phyloP scores from a whole-genome alignment of 2,113 vertebrate species.

The Origma solitaria region DNA sequence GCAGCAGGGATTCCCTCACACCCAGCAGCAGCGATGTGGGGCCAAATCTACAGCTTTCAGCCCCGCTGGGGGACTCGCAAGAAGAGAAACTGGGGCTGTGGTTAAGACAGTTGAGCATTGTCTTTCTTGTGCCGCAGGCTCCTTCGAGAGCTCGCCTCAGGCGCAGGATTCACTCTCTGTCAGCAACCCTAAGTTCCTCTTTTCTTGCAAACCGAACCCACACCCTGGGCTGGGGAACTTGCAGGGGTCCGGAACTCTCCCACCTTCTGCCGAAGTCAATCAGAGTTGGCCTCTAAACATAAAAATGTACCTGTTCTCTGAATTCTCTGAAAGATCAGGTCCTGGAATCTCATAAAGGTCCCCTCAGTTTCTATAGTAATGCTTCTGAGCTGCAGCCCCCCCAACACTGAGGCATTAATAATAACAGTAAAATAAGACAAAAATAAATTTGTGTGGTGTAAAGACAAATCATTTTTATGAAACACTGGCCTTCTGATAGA shows the following conservation, averaged over 20 bases:
- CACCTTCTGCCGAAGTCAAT: not conserved
- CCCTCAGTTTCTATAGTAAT: not conserved
- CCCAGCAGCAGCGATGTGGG: not conserved
- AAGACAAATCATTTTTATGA: not conserved
- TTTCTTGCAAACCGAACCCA: not conserved
- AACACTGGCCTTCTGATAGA: not conserved
- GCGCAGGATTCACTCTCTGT: not conserved
- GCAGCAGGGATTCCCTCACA: not conserved
- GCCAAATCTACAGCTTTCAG: fast-evolving
- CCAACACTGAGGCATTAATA: not conserved
- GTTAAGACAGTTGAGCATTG: constrained; percentile 28
- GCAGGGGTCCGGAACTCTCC: not conserved
- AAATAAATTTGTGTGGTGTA: not conserved
- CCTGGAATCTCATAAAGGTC: not conserved
- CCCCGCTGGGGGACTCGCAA: not conserved
- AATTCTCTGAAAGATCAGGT: not conserved
- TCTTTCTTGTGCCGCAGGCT: not conserved
- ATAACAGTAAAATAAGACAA: not conserved
- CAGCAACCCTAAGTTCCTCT: not conserved
- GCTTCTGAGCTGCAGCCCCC: not conserved
- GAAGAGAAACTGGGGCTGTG: not conserved
- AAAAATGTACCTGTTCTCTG: not conserved
- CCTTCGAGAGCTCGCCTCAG: not conserved
- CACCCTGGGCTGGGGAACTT: fast-evolving
- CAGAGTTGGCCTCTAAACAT: not conserved